Percentiles rank a stretch among this genome's conserved stretches.
Evolutionary conservation across 1,140 invertebrate species (phyloP).

Genomic region (Muscidifurax raptorellus): DNA sequence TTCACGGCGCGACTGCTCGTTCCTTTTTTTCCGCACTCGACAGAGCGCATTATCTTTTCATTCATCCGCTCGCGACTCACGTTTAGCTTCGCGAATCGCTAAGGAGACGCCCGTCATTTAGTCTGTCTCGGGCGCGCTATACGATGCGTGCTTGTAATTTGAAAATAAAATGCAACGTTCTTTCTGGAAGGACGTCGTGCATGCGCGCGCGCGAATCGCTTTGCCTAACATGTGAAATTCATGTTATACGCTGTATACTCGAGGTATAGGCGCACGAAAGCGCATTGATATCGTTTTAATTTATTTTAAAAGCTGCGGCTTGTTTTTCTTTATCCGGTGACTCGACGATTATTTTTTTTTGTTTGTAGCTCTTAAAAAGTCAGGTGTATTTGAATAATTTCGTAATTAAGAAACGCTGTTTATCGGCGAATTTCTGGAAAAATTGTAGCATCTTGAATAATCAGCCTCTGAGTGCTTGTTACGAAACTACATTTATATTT

Average conservation of each 20-base stretch:
- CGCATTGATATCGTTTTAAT: not conserved
- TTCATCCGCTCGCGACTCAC: constrained; percentile 40
- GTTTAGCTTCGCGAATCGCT: constrained; percentile 18
- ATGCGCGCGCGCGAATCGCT: not conserved
- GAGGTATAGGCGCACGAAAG: not conserved
- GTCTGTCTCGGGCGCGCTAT: not conserved
- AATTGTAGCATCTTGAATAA: not conserved
- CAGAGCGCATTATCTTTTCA: constrained; percentile 29
- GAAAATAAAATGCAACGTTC: constrained; percentile 31
- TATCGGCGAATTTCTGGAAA: not conserved
- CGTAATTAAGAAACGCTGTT: not conserved
- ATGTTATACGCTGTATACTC: not conserved
- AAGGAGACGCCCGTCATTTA: constrained; percentile 33
- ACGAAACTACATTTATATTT: not conserved
- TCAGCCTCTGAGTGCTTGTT: not conserved
- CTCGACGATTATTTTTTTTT: too few relatives aligned
- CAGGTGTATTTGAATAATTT: not conserved
- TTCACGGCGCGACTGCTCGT: not conserved
- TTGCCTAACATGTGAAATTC: not conserved
- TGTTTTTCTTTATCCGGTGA: not conserved
- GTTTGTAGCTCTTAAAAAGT: too few relatives aligned
- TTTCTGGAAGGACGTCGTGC: not conserved
- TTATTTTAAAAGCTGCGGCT: not conserved
- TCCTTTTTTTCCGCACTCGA: constrained; percentile 11
- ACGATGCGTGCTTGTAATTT: constrained; percentile 38